Evolutionary conservation across 2,113 vertebrate genomes (phyloP), one percentile per base, ranked within the genome.

Genomic region (Paedocypris sp.): DNA sequence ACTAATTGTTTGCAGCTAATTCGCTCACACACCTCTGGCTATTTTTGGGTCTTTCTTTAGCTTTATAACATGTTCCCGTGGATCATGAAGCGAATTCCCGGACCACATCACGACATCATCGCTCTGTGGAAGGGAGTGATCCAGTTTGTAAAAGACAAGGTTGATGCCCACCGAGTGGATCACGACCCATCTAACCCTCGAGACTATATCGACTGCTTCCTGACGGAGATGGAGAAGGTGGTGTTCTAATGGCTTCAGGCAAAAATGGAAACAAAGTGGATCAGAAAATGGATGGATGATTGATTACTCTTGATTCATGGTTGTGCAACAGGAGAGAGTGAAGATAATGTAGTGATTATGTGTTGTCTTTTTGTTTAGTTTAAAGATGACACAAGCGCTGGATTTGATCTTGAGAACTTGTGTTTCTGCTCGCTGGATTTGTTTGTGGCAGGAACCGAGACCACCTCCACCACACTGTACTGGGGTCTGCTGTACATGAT

Each of bases 401-500:
- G 20, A 15, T 89, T 90, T 66, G n/a, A 53, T 11, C 56, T 85
- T 0, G 58, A 80, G 10, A 82, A 87, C 28, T 71, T 92, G 1
- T 7, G 43, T 18, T 3, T 41, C 0, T 85, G 77, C 1, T 1
- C 68, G 0, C 1, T 88, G 0, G 90, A 91, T 54, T 75, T 92
- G 38, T 80, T 93, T 39, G 38, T 70, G 0, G 88, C 85, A 2
- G 89, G 89, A 53, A 90, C 86, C 0, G 88, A 91, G 77, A 90
- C 90, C 6, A 86, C 86, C 0, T 74, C 86, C 1, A 82, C 86
- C 0, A 91, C 88, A 0, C 25, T 91, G 15, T 71, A 74, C 43
- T 93, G 88, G 90, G 88, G 68, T 10, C 56, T 92, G 25, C 73
- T 91, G 0, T 92, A 73, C n/a, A 83, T 91, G 87, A 83, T 80